A percentile compares a stretch with the other conserved stretches of the same genome.
Evolutionary conservation across 2,888 invertebrate species (phyloP).

Genomic region (Spilosoma lubricipeda): DNA sequence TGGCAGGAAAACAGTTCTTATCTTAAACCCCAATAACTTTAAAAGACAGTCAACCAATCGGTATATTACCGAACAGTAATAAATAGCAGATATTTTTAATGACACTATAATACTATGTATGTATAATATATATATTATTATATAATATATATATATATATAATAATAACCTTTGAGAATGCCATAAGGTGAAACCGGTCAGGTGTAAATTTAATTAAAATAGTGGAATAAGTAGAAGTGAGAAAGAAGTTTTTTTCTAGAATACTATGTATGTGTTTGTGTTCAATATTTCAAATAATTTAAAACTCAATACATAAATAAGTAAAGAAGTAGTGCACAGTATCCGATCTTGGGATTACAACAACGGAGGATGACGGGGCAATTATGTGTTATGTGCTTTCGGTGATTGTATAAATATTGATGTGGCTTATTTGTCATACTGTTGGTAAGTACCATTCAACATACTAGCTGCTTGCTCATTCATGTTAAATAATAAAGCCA

Average conservation of each 20-base stretch:
- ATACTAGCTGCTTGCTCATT: background rate
- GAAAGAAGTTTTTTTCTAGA: too few species aligned
- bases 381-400: conserved; percentile 27
- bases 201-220: too few species aligned
- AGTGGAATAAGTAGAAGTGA: too few species aligned
- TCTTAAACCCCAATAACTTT: background rate
- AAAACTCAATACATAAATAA: background rate
- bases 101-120: background rate
- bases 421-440: background rate
- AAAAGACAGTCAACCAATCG: background rate
- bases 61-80: background rate
- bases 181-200: too few species aligned
- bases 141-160: too few species aligned
- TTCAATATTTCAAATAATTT: background rate
- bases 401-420: conserved; percentile 21
- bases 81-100: too few species aligned
- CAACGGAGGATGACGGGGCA: conserved; percentile 32
- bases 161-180: too few species aligned
- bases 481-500: background rate
- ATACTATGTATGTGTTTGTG: background rate
- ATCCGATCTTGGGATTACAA: conserved; percentile 38
- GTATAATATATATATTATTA: background rate
- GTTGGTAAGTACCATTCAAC: conserved; percentile 7
- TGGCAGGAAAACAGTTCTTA: background rate
- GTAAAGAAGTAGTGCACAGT: conserved; percentile 7